Base-by-base conservation (phyloP, 2,113 vertebrate genomes). In the Neomonachus schauinslandi region DNA sequence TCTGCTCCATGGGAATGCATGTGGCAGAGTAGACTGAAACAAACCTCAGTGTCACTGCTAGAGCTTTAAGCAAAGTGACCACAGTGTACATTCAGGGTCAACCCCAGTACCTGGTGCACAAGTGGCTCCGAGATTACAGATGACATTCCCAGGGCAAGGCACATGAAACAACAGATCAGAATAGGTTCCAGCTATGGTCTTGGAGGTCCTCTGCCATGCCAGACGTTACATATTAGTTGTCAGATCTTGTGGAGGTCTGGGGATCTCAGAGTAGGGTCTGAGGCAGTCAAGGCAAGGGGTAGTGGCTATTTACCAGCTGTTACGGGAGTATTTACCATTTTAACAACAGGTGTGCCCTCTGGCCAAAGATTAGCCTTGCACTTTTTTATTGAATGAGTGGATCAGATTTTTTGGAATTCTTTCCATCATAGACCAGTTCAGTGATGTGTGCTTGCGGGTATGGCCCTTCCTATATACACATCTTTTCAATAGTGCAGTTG, bases 1-100 rank as follows among this genome's bases (percentile, higher is more conserved):
- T 98, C 80, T 96, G 95, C 94, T 98, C 69, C 63, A 88, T 92
- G 94, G 71, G 85, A 96, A 96, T 71, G 83, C 94, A 76, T 88
- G 90, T 89, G 84, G 57, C 51, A 71, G 51, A 96, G 69, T 93
- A 94, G 94, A 90, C 24, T 39, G 51, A 97, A 74, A 94, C 28
- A 97, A 83, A 96, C 55, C 65, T 97, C 21, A 33, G 74, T 83
- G 51, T 94, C 69, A 95, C 69, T 42, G 65, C 36, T 84, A 71
- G 19, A 93, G 84, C 16, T 95, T 92, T 88, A 94, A 92, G 91
- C 80, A 89, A 63, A 84, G 19, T 80, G 63, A 87, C 39, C 42
- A 39, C 31, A 24, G 57, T 76, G 42, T 57, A 81, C 10, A 87
- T 71, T 95, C 42, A 94, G 59, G 69, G 57, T 59, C 82, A 97